A percentile compares a stretch with the other conserved stretches of the same genome.
These are phyloP conservation scores for Coptodon bakossiorum DNA, from an alignment of 2,113 vertebrate genomes.

Conservation along the genomic window DNA sequence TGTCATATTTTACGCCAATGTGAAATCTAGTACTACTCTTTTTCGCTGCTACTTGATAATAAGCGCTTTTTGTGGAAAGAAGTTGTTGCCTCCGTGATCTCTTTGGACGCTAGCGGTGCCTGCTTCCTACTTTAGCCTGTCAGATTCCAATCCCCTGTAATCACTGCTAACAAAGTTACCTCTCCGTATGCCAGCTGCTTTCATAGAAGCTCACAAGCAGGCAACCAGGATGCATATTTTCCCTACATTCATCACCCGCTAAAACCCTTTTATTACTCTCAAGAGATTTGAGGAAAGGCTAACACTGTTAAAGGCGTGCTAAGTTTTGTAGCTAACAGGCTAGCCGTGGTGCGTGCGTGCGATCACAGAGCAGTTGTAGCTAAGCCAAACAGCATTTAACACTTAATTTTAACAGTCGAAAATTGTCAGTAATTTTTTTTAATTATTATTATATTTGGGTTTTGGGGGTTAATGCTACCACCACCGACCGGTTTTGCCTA, in stretches of 20 bases:
- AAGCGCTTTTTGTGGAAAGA: fast-evolving
- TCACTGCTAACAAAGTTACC: neutral
- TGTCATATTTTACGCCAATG: fast-evolving
- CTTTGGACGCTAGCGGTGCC: neutral
- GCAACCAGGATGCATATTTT: neutral
- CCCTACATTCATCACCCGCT: fast-evolving
- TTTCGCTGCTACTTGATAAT: neutral
- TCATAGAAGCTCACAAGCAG: neutral
- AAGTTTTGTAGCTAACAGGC: neutral
- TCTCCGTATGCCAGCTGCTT: neutral
- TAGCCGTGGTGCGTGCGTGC: neutral
- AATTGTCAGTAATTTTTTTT: neutral
- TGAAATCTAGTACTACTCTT: fast-evolving
- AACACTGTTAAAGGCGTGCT: neutral
- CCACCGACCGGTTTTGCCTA: neutral
- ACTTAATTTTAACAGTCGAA: neutral
- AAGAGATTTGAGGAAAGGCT: neutral
- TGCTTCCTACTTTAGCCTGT: neutral
- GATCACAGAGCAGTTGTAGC: neutral
- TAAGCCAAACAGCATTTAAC: neutral
- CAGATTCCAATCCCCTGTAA: neutral
- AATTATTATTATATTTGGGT: neutral
- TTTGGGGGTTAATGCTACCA: neutral
- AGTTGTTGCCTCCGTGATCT: neutral
- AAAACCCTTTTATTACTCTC: fast-evolving